These are phyloP conservation scores for Ciconia boyciana DNA, from an alignment of 2,113 vertebrate species.

Conservation along the genomic window DNA sequence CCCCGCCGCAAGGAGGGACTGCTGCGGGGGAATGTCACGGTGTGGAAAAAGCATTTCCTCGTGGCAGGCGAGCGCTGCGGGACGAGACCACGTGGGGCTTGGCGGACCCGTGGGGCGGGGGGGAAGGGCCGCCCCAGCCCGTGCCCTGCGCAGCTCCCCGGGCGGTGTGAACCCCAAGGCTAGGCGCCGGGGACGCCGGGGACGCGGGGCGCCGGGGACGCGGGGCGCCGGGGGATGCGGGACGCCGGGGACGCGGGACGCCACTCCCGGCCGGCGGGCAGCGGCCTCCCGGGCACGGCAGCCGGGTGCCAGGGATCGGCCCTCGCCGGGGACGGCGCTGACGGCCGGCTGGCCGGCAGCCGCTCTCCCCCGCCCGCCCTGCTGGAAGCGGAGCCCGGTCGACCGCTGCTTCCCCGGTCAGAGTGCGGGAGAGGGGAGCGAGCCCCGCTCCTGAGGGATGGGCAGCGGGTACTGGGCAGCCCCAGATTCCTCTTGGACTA, in stretches of 20 bases:
- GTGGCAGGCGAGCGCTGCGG: background rate
- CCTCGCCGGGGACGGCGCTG: background rate
- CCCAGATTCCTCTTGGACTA: background rate
- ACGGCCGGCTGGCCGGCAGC: background rate
- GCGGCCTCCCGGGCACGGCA: background rate
- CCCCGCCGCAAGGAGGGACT: background rate
- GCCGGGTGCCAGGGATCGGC: background rate
- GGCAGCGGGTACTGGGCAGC: background rate
- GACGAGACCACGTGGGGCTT: background rate
- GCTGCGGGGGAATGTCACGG: conserved; percentile 6
- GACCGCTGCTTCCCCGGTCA: background rate
- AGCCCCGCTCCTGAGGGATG: background rate
- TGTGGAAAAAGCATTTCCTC: conserved; percentile 6
- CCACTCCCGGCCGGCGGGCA: background rate
- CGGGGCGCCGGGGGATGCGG: background rate
- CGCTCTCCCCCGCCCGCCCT: background rate
- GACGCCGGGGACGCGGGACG: background rate
- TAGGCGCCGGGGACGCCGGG: background rate
- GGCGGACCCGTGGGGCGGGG: conserved; percentile 10
- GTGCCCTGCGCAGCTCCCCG: background rate
- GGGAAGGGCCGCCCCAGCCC: background rate
- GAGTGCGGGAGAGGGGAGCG: background rate
- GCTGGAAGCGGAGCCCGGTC: background rate
- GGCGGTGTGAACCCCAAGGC: conserved; percentile 28
- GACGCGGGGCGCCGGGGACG: background rate